These are phyloP conservation scores for Stenodema calcarata DNA, from an alignment of 2,888 invertebrate genomes.

Conservation along the genomic window DNA sequence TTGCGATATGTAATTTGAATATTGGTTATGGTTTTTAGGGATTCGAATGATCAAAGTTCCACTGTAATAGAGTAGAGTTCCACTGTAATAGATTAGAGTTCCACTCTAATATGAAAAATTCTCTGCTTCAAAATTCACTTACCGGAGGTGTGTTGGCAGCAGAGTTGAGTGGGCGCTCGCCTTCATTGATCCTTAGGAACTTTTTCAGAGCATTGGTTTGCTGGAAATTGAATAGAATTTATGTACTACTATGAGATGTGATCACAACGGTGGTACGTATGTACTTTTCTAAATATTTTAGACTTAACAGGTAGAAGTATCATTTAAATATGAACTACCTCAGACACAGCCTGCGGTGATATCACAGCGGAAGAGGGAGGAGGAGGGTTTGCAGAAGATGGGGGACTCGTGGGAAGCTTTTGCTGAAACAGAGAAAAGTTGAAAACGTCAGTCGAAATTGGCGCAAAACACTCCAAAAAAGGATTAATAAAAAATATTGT, in stretches of 20 bases:
- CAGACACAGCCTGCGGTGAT: not conserved
- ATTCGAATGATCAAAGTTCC: no score
- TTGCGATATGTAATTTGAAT: no score
- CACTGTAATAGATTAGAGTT: no score
- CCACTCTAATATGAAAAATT: no score
- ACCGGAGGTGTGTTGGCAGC: not conserved
- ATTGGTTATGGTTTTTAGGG: no score
- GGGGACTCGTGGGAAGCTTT: constrained; percentile 16
- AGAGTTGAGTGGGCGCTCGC: not conserved
- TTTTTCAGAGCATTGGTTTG: constrained; percentile 51
- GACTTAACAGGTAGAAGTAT: no score
- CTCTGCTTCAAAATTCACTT: not conserved
- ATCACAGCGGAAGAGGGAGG: not conserved
- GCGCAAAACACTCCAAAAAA: not conserved
- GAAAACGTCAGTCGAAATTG: not conserved
- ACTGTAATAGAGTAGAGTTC: no score
- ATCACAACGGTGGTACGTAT: no score
- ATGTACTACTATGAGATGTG: no score
- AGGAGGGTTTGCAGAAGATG: not conserved
- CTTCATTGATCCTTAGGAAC: constrained; percentile 38
- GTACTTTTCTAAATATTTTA: no score
- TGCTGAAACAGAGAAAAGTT: constrained; percentile 23
- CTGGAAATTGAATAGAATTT: not conserved
- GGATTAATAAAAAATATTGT: not conserved
- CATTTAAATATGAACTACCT: not conserved